Conservation (phyloP, 2,888 invertebrate species). For the Eulithis prunata region DNA sequence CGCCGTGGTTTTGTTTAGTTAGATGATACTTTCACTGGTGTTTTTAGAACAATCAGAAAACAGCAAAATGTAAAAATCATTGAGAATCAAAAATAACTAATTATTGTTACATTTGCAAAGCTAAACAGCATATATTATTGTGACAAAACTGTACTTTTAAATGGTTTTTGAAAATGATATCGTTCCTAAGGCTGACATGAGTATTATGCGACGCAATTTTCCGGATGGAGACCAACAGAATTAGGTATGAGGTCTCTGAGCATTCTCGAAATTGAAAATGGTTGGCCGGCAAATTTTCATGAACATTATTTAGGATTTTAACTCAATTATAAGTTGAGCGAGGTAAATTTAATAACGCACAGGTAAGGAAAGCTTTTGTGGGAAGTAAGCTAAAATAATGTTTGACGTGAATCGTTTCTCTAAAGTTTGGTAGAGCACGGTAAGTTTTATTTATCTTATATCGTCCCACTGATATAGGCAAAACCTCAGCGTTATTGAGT, state of each 20-base stretch:
- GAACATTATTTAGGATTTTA: slow-evolving; percentile 17
- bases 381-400: not conserved
- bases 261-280: slow-evolving; percentile 10
- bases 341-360: slow-evolving; percentile 20
- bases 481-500: too few relatives aligned
- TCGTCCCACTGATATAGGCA: too few relatives aligned
- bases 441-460: too few relatives aligned
- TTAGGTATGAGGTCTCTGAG: not conserved
- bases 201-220: slow-evolving; percentile 9
- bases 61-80: too few relatives aligned
- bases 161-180: not conserved
- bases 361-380: slow-evolving; percentile 1
- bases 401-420: not conserved
- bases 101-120: too few relatives aligned
- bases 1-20: not conserved
- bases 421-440: too few relatives aligned
- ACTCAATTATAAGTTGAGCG: slow-evolving; percentile 27
- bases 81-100: too few relatives aligned
- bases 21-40: too few relatives aligned
- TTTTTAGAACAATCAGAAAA: not conserved
- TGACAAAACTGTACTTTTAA: too few relatives aligned
- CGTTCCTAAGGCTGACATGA: not conserved
- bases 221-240: slow-evolving; percentile 3
- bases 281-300: slow-evolving; percentile 16
- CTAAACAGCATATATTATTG: too few relatives aligned